Evolutionary conservation across 2,797 vertebrate species (phyloP), one percentile per base, ranked within the genome.

Genomic region (Anabas testudineus): DNA sequence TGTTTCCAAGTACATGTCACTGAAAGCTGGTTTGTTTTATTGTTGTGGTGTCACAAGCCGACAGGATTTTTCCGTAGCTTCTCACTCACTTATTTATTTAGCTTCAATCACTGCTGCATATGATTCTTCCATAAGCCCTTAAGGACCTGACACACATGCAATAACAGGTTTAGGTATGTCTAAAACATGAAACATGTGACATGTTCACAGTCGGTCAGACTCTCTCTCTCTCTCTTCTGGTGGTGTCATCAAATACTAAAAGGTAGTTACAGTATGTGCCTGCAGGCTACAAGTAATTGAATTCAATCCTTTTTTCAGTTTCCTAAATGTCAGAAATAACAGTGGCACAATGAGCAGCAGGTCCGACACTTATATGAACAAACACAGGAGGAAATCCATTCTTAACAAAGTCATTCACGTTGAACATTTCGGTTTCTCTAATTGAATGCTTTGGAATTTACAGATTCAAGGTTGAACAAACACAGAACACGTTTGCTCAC

Each of bases 151-250:
- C 22, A 68, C 42, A 42, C 37, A 47, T 54, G 51, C 55, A 46
- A 47, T 75, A 78, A 71, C 84, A 85, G 55, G 78, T 53, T 58
- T 0, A 63, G 77, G 73, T 79, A 74, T 86, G 78, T 30, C 39
- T 45, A 5, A 62, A 69, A 62, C 13, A 61, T n/a, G 53, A 52
- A 67, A 67, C 48, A 22, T 15, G 1, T 51, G 59, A 32, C 58
- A 43, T 34, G 45, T 4, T 16, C n/a, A 34, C 36, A 47, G 36
- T 4, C 57, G 46, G 14, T 39, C 9, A 37, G 1, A 18, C 28
- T 26, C 21, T 28, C 21, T 21, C 32, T 18, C n/a, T 32, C 42
- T 15, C 36, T 34, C 52, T 22, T 37, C 10, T 39, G 28, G 46
- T 10, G n/a, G n/a, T n/a, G n/a, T n/a, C n/a, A n/a, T n/a, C n/a